Conservation (phyloP, 2,113 vertebrate genomes). For the Mola mola region DNA sequence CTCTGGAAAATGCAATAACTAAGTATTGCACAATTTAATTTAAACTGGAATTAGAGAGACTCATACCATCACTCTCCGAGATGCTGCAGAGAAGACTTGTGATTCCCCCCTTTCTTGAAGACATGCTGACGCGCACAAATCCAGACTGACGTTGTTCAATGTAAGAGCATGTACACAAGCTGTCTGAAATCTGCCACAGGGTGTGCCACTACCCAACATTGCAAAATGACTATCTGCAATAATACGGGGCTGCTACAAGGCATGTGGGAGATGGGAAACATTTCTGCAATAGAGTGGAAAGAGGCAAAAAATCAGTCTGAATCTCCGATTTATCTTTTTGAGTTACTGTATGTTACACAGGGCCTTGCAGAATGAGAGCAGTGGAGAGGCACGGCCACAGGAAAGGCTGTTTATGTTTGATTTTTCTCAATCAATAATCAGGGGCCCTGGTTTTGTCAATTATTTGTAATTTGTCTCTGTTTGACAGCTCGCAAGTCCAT, state of each 20-base stretch:
- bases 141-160: conserved; percentile 52
- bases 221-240: conserved; percentile 28
- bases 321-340: conserved; percentile 49
- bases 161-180: conserved; percentile 30
- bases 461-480: conserved; percentile 74
- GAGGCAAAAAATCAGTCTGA: conserved; percentile 43
- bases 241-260: conserved; percentile 25
- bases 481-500: conserved; percentile 70
- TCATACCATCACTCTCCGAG: background rate
- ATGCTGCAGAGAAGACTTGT: conserved; percentile 24
- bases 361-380: conserved; percentile 22
- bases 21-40: conserved; percentile 19
- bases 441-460: conserved; percentile 70
- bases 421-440: conserved; percentile 71
- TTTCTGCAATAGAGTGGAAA: conserved; percentile 30
- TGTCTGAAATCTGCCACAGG: conserved; percentile 29
- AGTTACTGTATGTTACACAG: conserved; percentile 25
- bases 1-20: conserved; percentile 7
- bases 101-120: conserved; percentile 25
- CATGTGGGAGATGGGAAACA: conserved; percentile 10
- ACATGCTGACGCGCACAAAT: conserved; percentile 49
- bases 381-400: conserved; percentile 30
- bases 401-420: conserved; percentile 71
- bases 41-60: conserved; percentile 15
- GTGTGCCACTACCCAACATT: conserved; percentile 11